Evolutionary conservation across 2,888 invertebrate species (phyloP).

Genomic region (Cataglyphis rosenhaueri): DNA sequence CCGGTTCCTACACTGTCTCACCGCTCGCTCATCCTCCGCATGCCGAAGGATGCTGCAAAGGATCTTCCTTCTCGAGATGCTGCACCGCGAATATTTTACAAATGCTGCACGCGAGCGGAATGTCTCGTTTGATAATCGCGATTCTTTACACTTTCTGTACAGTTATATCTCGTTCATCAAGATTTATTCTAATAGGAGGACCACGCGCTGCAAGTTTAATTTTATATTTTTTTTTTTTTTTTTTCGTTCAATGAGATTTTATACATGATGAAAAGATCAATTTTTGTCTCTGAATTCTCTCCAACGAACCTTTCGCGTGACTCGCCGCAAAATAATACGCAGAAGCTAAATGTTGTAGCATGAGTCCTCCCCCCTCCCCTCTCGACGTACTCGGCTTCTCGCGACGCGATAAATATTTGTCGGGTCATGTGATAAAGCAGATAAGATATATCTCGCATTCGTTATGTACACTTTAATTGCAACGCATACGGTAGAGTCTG

Average conservation of each 20-base stretch:
- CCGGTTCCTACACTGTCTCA: conserved; percentile 40
- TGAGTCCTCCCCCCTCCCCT: neutral
- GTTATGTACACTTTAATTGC: conserved; percentile 17
- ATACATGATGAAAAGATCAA: neutral
- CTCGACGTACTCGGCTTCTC: neutral
- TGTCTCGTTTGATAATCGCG: neutral
- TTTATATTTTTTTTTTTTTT: neutral
- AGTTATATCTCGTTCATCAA: neutral
- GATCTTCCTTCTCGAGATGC: conserved; percentile 5
- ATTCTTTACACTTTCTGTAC: neutral
- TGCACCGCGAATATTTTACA: neutral
- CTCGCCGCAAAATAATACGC: conserved; percentile 23
- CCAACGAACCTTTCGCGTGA: neutral
- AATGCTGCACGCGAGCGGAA: conserved; percentile 2
- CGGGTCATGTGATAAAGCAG: conserved; percentile 34
- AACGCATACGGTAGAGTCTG: neutral
- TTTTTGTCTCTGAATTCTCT: neutral
- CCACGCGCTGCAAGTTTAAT: neutral
- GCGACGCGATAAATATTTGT: conserved; percentile 38
- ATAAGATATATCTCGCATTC: conserved; percentile 40
- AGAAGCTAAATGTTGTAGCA: neutral
- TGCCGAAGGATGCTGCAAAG: conserved; percentile 32
- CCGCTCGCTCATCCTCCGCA: conserved; percentile 34
- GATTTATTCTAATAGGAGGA: neutral
- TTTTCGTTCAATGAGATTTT: neutral